A percentile compares a stretch with the other conserved stretches of the same genome.
phyloP scores from a whole-genome alignment of 1,140 invertebrate genomes.

The Neoseiulus cucumeris region DNA sequence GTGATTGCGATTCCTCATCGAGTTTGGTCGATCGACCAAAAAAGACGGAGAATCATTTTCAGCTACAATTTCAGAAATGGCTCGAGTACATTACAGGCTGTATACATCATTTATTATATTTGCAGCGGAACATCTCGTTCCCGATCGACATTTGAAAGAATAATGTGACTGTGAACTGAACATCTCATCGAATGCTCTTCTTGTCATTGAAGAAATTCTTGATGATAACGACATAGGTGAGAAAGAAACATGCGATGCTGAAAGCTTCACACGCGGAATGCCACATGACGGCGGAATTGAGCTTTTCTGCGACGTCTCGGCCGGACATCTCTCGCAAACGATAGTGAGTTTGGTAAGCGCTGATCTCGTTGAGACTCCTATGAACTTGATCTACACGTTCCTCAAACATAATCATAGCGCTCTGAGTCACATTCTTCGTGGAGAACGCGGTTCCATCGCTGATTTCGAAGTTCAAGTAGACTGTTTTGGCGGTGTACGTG shows the following conservation, averaged over 20 bases:
- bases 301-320: constrained; percentile 77
- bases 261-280: constrained; percentile 79
- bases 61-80: no score
- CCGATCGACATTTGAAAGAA: no score
- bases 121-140: no score
- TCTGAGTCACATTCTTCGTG: constrained; percentile 56
- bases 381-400: constrained; percentile 68
- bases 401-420: constrained; percentile 76
- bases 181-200: constrained; percentile 29
- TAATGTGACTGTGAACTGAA: no score
- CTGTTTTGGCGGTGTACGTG: constrained; percentile 96
- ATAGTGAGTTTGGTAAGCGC: constrained; percentile 92
- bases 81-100: no score
- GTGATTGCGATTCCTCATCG: no score
- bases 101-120: no score
- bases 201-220: constrained; percentile 88
- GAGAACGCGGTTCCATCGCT: constrained; percentile 69
- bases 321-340: constrained; percentile 77
- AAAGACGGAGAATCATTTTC: no score
- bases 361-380: constrained; percentile 56
- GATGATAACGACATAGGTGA: constrained; percentile 73
- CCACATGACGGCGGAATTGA: constrained; percentile 74
- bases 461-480: constrained; percentile 95
- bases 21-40: no score
- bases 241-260: constrained; percentile 56